These are phyloP conservation scores for Clusia tigrina DNA, from an alignment of 2,888 invertebrate species.

Conservation along the genomic window DNA sequence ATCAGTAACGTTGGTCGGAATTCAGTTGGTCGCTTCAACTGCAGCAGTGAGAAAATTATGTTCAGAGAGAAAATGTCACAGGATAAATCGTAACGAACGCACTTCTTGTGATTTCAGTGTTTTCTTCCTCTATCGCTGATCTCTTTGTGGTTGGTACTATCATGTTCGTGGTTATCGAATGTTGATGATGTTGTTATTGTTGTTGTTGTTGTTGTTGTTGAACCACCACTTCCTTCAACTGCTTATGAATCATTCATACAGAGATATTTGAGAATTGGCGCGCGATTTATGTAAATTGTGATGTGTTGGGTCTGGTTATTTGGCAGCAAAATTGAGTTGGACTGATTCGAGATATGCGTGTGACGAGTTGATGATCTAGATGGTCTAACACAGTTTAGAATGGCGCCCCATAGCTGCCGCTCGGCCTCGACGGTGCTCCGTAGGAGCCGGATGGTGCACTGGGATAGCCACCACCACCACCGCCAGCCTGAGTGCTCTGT, in stretches of 20 bases:
- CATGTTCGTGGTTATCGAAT: neutral
- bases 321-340: constrained; percentile 44
- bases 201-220: constrained; percentile 15
- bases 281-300: constrained; percentile 31
- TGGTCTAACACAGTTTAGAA: constrained; percentile 45
- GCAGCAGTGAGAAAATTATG: neutral
- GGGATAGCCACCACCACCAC: constrained; percentile 64
- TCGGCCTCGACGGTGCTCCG: constrained; percentile 70
- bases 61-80: neutral
- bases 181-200: constrained; percentile 5
- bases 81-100: constrained; percentile 5
- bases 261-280: constrained; percentile 31
- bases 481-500: constrained; percentile 67
- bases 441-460: constrained; percentile 69
- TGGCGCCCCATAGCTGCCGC: constrained; percentile 74
- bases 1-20: neutral
- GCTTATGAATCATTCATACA: constrained; percentile 35
- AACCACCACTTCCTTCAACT: constrained; percentile 21
- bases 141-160: no score
- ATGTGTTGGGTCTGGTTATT: constrained; percentile 39
- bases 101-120: neutral
- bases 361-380: constrained; percentile 8
- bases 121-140: neutral
- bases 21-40: no score
- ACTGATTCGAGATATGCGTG: neutral